Evolutionary conservation across 2,113 vertebrate genomes (phyloP).

Genomic region (Mormoops blainvillei): DNA sequence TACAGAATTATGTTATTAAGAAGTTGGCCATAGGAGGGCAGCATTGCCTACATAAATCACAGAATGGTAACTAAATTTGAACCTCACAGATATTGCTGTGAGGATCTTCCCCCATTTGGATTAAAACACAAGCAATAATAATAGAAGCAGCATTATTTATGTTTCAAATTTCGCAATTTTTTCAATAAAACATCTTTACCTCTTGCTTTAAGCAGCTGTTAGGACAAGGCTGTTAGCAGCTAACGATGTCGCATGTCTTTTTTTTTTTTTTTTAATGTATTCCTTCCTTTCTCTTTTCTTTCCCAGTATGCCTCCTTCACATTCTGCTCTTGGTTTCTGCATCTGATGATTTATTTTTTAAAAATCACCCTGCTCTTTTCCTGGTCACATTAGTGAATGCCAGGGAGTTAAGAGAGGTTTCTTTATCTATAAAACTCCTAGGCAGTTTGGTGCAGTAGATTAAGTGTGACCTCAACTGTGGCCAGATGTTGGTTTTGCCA

Average conservation of each 20-base stretch:
- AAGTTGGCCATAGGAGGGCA: conserved; percentile 60
- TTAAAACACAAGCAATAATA: not conserved
- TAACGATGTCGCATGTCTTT: not conserved
- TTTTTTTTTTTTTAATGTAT: not conserved
- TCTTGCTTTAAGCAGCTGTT: not conserved
- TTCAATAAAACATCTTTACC: not conserved
- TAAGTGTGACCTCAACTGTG: not conserved
- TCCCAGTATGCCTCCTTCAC: not conserved
- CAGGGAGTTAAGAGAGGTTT: not conserved
- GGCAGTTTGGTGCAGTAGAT: not conserved
- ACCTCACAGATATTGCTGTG: not conserved
- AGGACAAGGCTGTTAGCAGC: not conserved
- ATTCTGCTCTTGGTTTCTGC: not conserved
- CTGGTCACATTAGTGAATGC: not conserved
- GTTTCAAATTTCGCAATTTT: not conserved
- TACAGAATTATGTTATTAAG: conserved; percentile 1
- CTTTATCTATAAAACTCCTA: not conserved
- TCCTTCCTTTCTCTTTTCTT: not conserved
- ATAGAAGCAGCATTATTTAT: not conserved
- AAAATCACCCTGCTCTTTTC: not conserved
- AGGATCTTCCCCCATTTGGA: conserved; percentile 7
- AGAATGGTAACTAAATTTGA: not conserved
- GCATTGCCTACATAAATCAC: conserved; percentile 56
- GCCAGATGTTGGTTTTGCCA: not conserved
- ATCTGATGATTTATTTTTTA: not conserved